phyloP scores from a whole-genome alignment of 1,140 invertebrate species.

The Apocrypta bakeri region DNA sequence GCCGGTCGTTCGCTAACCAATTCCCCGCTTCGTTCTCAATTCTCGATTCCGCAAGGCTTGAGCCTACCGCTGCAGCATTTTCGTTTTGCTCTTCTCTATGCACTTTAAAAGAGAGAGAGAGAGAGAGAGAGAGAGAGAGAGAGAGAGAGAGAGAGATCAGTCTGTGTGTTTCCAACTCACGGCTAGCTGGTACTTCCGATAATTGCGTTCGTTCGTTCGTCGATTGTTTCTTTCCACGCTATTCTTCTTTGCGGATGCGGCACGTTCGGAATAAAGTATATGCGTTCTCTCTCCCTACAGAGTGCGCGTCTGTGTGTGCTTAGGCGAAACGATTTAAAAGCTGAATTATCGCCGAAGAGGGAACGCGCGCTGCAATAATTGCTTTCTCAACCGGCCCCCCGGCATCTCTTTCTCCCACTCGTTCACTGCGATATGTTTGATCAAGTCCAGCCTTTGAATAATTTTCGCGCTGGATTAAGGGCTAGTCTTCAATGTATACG shows the following conservation, averaged over 20 bases:
- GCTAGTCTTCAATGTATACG: neutral
- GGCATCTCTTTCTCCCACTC: neutral
- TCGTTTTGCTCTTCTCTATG: conserved; percentile 3
- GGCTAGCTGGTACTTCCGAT: conserved; percentile 55
- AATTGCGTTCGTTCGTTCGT: conserved; percentile 58
- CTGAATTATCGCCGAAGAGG: neutral
- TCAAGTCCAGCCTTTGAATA: conserved; percentile 12
- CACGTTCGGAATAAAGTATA: neutral
- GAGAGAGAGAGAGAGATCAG: too few relatives aligned
- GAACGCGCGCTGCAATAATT: conserved; percentile 4
- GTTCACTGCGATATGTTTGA: neutral
- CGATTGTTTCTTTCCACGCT: conserved; percentile 57
- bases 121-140: conserved; percentile 37
- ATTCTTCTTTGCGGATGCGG: conserved; percentile 17
- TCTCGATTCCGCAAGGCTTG: conserved; percentile 34
- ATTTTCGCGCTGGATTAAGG: neutral
- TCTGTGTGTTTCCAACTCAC: conserved; percentile 5
- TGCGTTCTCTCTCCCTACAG: too few relatives aligned
- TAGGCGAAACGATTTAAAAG: conserved; percentile 15
- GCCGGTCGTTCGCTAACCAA: conserved; percentile 55
- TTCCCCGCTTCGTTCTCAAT: conserved; percentile 56
- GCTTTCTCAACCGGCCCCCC: neutral
- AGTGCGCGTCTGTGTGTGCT: conserved; percentile 4
- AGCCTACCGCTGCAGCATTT: conserved; percentile 15
- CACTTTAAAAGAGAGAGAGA: conserved; percentile 43